Base-by-base conservation (phyloP, 2,888 invertebrate genomes). In the Iselma pallidipennis region DNA sequence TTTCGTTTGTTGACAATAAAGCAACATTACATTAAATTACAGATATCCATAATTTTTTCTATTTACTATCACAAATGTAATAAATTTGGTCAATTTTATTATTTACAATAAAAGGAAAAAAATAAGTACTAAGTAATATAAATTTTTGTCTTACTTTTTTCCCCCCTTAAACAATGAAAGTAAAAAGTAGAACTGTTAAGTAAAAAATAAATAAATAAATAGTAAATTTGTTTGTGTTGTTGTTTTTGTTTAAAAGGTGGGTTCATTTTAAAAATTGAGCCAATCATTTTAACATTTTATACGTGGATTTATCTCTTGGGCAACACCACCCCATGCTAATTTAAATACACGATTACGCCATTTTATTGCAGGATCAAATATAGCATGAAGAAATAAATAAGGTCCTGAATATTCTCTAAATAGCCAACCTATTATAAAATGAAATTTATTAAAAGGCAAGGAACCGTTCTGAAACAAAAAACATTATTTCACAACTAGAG, bases 261-360 rank as follows among this genome's bases (percentile, higher is more conserved):
- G 58, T 62, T 51, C 62, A 56, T 2, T 56, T 31, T 51, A 33
- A 23, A 3, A 45, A 21, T 45, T 52, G 52, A 52, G 52, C 52
- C n/a, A 9, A 16, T 33, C 23, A 68, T 50, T 59, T 80, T 77
- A 88, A 81, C 87, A 88, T 81, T 89, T 88, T 75, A 87, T 86
- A 82, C 90, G 89, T 67, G 89, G 88, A 79, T 90, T 90, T 70
- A 94, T 87, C 84, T 95, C 94, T 78, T 96, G 95, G 52, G 95
- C 96, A 50, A 92, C 84, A 31, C 98, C 98, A 66, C 98, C 98
- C 98, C 98, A 98, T 73, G 91, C 90, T 66, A 98, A 86, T 80
- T 91, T 90, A 83, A 94, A 99, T 72, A 89, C 88, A 76, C 96
- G 89, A 76, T 94, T 91, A 76, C 98, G 87, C 99, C 99, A 99